Evolutionary conservation across 2,797 vertebrate species (phyloP).

Genomic region (Tapirus indicus): DNA sequence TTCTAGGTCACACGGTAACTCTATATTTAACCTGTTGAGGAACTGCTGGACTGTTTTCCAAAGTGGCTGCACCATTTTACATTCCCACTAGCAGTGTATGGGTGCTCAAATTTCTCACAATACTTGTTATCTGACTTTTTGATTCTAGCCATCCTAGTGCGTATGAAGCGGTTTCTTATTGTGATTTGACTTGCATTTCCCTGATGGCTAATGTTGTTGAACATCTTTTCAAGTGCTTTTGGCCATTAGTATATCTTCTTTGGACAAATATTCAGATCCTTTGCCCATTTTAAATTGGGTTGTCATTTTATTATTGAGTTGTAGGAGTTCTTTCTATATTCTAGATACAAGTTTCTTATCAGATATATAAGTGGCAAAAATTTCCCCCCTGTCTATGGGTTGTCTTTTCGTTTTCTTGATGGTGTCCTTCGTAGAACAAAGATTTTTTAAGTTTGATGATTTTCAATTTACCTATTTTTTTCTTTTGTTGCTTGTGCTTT

Average conservation of each 20-base stretch:
- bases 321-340: background rate
- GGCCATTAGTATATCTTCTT: background rate
- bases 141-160: background rate
- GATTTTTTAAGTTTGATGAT: background rate
- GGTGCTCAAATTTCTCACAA: background rate
- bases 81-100: background rate
- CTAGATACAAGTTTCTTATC: background rate
- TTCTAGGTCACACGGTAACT: background rate
- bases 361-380: background rate
- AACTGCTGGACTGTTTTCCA: background rate
- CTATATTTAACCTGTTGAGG: background rate
- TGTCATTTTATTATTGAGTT: background rate
- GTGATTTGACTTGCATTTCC: slow-evolving; percentile 20
- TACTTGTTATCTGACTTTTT: background rate
- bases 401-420: background rate
- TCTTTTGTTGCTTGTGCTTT: background rate
- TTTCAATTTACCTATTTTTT: background rate
- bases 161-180: background rate
- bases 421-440: background rate
- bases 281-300: background rate
- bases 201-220: background rate
- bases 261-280: background rate
- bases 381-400: background rate
- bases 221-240: background rate
- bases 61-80: background rate